Base-by-base conservation (phyloP, 2,113 vertebrate genomes). In the Pterophyllum scalare region DNA sequence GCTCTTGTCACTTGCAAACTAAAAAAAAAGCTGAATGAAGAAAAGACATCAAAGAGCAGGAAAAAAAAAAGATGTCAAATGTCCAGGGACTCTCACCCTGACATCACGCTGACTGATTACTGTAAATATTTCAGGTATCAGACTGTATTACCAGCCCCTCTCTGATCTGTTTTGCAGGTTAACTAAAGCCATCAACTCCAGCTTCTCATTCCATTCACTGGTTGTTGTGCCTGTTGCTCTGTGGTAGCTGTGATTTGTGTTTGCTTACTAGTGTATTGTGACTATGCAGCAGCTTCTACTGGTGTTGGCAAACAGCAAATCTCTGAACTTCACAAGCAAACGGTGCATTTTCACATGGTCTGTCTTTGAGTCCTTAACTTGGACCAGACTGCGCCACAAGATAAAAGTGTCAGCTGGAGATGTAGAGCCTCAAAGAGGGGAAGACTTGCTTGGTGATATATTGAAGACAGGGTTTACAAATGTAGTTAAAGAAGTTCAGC, bases 231-330 rank as follows among this genome's bases (percentile, higher is more conserved):
- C 94, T 95, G 94, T 95, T 91, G 88, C 88, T 92, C 80, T 92
- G 94, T 95, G 86, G 91, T 95, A 91, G 90, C 94, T 91, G 95
- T 96, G 87, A 87, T 91, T 93, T 95, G 89, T 94, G 92, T 93
- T 94, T 93, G 90, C 92, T 89, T 91, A 86, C 81, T 90, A 88
- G 90, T 92, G 88, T 87, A 89, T 89, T 74, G 38, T 84, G 93
- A 95, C 95, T 95, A 94, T 95, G 92, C 95, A 95, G 95, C 95
- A 96, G 95, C 96, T 94, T 95, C 85, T 95, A 92, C 85, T 94
- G 92, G 93, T 91, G 85, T 90, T 89, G 76, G 85, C 79, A 81
- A 60, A 91, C 87, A 31, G 79, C 75, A 82, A 75, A 38, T 74
- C 59, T 86, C 22, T 85, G 58, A 91, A 74, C 59, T 62, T 83